phyloP scores from a whole-genome alignment of 2,888 invertebrate genomes.

The Azorinus chamasolen region DNA sequence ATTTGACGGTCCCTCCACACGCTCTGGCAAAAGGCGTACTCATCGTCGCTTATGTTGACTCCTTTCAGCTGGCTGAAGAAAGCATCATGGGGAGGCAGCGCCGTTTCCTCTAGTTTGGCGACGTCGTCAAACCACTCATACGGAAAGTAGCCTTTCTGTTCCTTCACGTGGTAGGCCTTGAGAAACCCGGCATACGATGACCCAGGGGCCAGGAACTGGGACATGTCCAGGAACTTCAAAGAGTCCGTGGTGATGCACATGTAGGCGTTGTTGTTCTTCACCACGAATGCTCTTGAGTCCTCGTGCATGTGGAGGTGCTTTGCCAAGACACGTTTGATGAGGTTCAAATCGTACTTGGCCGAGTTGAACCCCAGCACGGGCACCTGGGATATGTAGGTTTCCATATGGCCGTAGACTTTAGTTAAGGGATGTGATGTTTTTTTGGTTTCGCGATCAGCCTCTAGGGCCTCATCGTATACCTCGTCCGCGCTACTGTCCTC shows the following conservation, averaged over 20 bases:
- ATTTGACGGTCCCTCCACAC: slow-evolving; percentile 62
- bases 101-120: too few relatives aligned
- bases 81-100: too few relatives aligned
- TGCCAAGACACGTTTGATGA: not conserved
- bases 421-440: slow-evolving; percentile 17
- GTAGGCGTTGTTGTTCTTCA: slow-evolving; percentile 29
- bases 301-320: slow-evolving; percentile 7
- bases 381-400: too few relatives aligned
- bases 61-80: slow-evolving; percentile 25
- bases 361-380: too few relatives aligned
- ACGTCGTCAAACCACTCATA: slow-evolving; percentile 38
- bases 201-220: slow-evolving; percentile 44
- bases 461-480: not conserved
- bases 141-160: slow-evolving; percentile 46
- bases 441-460: slow-evolving; percentile 10
- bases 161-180: slow-evolving; percentile 51
- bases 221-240: slow-evolving; percentile 49
- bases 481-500: not conserved
- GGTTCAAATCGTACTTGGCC: slow-evolving; percentile 15
- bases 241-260: slow-evolving; percentile 19
- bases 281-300: slow-evolving; percentile 20
- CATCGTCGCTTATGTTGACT: slow-evolving; percentile 8
- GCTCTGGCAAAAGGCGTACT: slow-evolving; percentile 27
- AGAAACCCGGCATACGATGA: slow-evolving; percentile 56
- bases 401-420: too few relatives aligned